These are phyloP conservation scores for Pollimyrus isidori DNA, from an alignment of 2,113 vertebrate genomes.

Conservation along the genomic window DNA sequence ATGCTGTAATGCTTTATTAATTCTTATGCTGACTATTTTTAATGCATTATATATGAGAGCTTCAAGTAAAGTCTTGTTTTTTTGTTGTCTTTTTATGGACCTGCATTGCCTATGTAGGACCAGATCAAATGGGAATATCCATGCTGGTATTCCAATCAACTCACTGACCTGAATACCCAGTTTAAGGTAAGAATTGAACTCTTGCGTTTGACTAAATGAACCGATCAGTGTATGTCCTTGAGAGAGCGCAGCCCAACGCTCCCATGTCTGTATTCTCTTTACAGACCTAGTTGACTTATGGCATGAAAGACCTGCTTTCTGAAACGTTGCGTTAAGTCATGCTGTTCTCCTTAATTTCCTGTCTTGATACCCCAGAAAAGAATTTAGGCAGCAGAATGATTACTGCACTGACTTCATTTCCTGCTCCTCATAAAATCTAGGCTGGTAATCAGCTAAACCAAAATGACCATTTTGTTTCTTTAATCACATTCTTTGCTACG, in stretches of 20 bases:
- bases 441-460: background rate
- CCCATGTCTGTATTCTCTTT: background rate
- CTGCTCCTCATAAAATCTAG: background rate
- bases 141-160: background rate
- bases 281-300: conserved; percentile 10
- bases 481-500: background rate
- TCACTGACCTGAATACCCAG: background rate
- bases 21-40: background rate
- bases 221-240: background rate
- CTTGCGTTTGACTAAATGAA: background rate
- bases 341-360: conserved; percentile 59
- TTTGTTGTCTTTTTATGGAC: background rate
- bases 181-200: background rate
- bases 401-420: conserved; percentile 12
- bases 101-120: background rate
- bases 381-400: conserved; percentile 15
- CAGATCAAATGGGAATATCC: background rate
- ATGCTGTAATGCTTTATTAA: background rate
- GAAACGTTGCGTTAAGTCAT: conserved; percentile 38
- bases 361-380: conserved; percentile 42
- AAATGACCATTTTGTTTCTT: background rate
- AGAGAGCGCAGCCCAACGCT: background rate
- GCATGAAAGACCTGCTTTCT: conserved; percentile 22
- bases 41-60: background rate
- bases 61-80: background rate